These are phyloP conservation scores for Nasua narica DNA, from an alignment of 2,797 vertebrate genomes.

Conservation along the genomic window DNA sequence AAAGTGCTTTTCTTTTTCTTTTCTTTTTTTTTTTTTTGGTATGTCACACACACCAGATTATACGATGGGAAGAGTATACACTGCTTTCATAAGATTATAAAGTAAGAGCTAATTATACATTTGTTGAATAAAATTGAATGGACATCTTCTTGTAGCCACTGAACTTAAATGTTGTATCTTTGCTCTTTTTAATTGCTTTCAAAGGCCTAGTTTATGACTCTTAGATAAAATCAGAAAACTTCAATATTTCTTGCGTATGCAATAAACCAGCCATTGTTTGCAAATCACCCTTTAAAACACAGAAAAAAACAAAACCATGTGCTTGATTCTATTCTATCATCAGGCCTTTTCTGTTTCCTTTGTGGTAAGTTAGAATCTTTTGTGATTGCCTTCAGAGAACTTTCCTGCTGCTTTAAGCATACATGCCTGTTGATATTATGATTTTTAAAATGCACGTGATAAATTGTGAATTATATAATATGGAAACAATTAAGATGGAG, in stretches of 20 bases:
- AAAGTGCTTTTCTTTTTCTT: not conserved
- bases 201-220: not conserved
- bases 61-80: not conserved
- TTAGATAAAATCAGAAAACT: not conserved
- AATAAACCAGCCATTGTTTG: not conserved
- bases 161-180: not conserved
- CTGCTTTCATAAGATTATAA: not conserved
- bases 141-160: not conserved
- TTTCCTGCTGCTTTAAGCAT: not conserved
- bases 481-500: not conserved
- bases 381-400: not conserved
- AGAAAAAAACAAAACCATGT: no score
- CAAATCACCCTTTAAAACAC: not conserved
- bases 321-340: not conserved
- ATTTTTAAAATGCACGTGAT: not conserved
- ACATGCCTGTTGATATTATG: not conserved
- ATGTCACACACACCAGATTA: no score
- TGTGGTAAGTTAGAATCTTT: not conserved
- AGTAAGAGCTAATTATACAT: not conserved
- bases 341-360: not conserved
- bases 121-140: not conserved
- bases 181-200: not conserved
- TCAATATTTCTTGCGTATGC: not conserved
- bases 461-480: slow-evolving; percentile 7
- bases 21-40: not conserved